phyloP scores from a whole-genome alignment of 2,113 vertebrate genomes.

The Arizona elegans region DNA sequence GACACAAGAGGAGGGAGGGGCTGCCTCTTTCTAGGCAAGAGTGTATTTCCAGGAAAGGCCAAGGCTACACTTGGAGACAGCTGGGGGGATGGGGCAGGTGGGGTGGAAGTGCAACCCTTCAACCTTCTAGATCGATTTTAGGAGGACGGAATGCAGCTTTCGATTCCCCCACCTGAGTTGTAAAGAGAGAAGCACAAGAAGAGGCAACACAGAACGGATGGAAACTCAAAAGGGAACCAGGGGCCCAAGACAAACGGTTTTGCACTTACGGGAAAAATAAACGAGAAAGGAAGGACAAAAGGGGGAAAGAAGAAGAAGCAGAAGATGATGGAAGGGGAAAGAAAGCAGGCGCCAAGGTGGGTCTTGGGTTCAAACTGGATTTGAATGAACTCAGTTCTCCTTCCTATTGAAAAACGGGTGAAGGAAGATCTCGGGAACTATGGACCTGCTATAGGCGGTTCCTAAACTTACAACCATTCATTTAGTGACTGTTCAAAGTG shows the following conservation, averaged over 20 bases:
- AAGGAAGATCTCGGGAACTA: neutral
- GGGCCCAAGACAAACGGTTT: neutral
- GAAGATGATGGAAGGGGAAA: neutral
- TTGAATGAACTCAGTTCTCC: neutral
- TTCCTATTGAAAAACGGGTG: neutral
- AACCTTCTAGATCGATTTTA: too few species aligned
- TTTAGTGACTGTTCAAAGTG: too few species aligned
- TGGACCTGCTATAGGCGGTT: too few species aligned
- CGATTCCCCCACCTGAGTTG: neutral
- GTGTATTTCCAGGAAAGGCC: neutral
- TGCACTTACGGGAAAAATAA: neutral
- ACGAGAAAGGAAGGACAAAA: neutral
- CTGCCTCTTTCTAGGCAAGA: neutral
- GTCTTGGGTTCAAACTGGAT: neutral
- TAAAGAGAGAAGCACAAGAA: neutral
- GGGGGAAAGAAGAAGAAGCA: too few species aligned
- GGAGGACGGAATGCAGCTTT: neutral
- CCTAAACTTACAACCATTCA: too few species aligned
- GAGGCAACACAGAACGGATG: neutral
- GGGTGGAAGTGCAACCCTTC: neutral
- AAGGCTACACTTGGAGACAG: neutral
- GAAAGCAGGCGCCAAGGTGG: neutral
- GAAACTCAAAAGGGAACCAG: neutral
- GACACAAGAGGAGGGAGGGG: neutral
- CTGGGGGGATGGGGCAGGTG: neutral